These are phyloP conservation scores for Trachythela sp. DNA, from an alignment of 64 coral and sea anemone species.

Conservation along the genomic window DNA sequence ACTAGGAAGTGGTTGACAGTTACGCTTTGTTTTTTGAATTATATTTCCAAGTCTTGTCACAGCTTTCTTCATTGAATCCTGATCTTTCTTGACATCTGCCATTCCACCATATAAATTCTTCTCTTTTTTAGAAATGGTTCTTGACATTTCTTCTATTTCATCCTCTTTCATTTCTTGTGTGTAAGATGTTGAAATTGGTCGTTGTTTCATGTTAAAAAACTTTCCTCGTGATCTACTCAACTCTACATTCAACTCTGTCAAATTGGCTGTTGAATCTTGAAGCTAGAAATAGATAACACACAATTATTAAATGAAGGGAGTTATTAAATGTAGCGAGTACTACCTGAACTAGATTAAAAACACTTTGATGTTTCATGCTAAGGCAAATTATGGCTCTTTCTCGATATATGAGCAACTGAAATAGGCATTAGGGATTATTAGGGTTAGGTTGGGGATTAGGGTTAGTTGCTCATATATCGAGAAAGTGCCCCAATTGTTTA, in stretches of 20 bases:
- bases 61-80: constrained; percentile 95
- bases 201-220: constrained; percentile 83
- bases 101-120: constrained; percentile 98
- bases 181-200: constrained; percentile 55
- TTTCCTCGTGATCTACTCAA: constrained; percentile 81
- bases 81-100: constrained; percentile 94
- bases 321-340: background rate
- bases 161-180: constrained; percentile 67
- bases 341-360: no score
- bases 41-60: constrained; percentile 84
- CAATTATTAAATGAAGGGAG: background rate
- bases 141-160: constrained; percentile 72
- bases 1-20: constrained; percentile 37
- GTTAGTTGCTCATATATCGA: no score
- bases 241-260: constrained; percentile 81
- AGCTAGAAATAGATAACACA: constrained; percentile 44
- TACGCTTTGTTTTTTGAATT: constrained; percentile 73
- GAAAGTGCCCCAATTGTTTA: no score
- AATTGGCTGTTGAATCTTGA: constrained; percentile 93
- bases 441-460: no score
- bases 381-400: no score
- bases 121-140: constrained; percentile 69
- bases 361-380: no score
- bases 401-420: no score
- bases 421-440: no score